A percentile compares a stretch with the other conserved stretches of the same genome.
Evolutionary conservation across 2,888 invertebrate genomes (phyloP).

Genomic region (Ctenicera cuprea): DNA sequence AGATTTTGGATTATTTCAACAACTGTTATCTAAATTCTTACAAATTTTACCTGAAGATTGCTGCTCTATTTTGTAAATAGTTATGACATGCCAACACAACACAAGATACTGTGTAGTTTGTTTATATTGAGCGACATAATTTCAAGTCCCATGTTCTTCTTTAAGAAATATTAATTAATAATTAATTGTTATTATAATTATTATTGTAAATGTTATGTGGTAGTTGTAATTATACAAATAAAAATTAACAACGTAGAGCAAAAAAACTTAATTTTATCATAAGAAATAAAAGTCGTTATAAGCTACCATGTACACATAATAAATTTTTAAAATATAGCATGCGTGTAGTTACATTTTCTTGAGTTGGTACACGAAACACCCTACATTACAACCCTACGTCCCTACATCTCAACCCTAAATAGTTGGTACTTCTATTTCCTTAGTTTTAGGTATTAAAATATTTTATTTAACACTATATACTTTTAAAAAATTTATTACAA

Average conservation of each 20-base stretch:
- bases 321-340: neutral
- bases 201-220: neutral
- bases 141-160: too few relatives aligned
- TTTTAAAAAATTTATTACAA: too few relatives aligned
- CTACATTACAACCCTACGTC: too few relatives aligned
- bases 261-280: neutral
- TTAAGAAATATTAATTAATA: too few relatives aligned
- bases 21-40: conserved; percentile 5
- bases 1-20: neutral
- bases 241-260: too few relatives aligned
- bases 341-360: neutral
- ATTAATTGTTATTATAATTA: too few relatives aligned
- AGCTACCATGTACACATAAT: neutral
- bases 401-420: too few relatives aligned
- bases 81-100: conserved; percentile 43
- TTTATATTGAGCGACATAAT: neutral
- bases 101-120: neutral
- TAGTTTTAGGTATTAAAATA: too few relatives aligned
- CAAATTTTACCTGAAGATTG: neutral
- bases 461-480: too few relatives aligned
- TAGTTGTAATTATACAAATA: too few relatives aligned
- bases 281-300: neutral
- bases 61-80: conserved; percentile 14
- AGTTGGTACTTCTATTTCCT: too few relatives aligned
- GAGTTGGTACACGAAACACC: too few relatives aligned